These are phyloP conservation scores for Neoitamus cyanurus DNA, from an alignment of 2,888 invertebrate species.

Conservation along the genomic window DNA sequence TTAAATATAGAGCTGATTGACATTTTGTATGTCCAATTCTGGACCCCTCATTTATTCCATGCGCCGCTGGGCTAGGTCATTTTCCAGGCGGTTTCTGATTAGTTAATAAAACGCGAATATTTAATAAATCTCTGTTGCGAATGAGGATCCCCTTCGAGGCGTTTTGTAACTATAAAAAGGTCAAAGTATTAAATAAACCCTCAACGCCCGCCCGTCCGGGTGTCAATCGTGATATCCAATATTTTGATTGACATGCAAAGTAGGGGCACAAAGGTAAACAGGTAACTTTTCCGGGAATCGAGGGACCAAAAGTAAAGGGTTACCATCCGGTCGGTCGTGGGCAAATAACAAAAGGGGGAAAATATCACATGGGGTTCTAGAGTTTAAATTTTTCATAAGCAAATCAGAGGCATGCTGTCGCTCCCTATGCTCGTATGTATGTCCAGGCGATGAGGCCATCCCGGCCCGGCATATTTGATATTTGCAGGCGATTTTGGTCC, in stretches of 20 bases:
- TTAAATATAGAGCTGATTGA: too few species aligned
- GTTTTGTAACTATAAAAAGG: neutral
- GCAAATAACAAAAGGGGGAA: neutral
- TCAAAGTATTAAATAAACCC: neutral
- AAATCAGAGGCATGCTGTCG: neutral
- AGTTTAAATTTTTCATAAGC: neutral
- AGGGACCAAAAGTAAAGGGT: neutral
- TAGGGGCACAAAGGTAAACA: conserved; percentile 17
- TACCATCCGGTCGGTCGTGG: neutral
- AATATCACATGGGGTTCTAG: neutral
- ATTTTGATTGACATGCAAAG: conserved; percentile 39
- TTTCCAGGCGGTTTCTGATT: neutral
- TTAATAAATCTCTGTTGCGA: neutral
- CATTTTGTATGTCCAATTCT: too few species aligned
- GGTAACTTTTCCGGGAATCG: neutral
- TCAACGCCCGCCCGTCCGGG: neutral
- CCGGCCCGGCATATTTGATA: neutral
- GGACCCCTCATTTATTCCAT: too few species aligned
- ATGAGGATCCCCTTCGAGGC: neutral
- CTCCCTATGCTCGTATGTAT: neutral
- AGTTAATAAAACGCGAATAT: neutral
- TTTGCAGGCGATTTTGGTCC: neutral
- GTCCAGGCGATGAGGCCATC: neutral
- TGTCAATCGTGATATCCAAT: conserved; percentile 11
- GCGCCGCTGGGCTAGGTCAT: too few species aligned